Conservation (phyloP, 2,797 vertebrate genomes). For the Limosa lapponica region DNA sequence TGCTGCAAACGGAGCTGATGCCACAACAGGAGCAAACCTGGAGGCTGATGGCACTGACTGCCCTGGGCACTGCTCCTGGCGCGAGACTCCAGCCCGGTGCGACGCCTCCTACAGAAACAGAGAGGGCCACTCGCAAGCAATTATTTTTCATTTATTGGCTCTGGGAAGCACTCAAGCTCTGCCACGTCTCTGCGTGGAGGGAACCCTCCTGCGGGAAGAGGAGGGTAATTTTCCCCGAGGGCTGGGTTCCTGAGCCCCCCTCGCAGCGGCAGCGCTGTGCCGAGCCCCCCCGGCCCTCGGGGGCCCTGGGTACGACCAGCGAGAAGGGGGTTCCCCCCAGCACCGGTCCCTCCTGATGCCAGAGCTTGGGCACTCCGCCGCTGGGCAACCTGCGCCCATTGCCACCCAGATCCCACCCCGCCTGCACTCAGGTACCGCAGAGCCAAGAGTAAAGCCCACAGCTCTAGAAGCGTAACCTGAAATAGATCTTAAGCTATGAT, state of each 20-base stretch:
- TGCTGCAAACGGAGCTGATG: background rate
- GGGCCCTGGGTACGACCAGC: rapidly evolving
- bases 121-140: background rate
- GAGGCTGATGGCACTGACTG: background rate
- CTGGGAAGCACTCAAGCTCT: background rate
- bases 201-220: rapidly evolving
- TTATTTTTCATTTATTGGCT: background rate
- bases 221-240: rapidly evolving
- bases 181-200: background rate
- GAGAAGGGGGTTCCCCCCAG: rapidly evolving
- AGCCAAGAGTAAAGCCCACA: background rate
- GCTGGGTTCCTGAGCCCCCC: background rate
- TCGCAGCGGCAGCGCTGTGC: rapidly evolving
- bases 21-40: background rate
- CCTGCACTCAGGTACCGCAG: background rate
- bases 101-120: rapidly evolving
- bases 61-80: background rate
- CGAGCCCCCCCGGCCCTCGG: background rate
- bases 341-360: background rate
- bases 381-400: background rate
- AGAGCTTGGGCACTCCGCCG: rapidly evolving
- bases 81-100: background rate
- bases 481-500: background rate
- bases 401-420: background rate
- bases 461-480: background rate